These are phyloP conservation scores for Seriola quinqueradiata DNA, from an alignment of 2,113 vertebrate species.

Conservation along the genomic window DNA sequence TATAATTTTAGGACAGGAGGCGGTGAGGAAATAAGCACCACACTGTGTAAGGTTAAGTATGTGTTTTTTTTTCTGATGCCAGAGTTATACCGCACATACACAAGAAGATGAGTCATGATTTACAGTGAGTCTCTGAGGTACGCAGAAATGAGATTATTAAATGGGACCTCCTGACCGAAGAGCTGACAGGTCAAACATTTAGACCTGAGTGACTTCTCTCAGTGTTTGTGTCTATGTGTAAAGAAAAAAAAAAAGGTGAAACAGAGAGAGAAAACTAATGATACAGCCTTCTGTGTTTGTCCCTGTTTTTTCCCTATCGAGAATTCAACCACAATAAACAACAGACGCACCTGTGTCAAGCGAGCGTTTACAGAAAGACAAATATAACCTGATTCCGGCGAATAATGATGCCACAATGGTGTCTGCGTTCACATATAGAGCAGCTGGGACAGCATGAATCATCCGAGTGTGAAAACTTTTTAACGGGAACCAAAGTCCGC, in stretches of 20 bases:
- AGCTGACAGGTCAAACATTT: slow-evolving; percentile 31
- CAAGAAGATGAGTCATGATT: slow-evolving; percentile 23
- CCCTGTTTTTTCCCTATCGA: slow-evolving; percentile 44
- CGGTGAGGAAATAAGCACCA: background rate
- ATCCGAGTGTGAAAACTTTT: slow-evolving; percentile 62
- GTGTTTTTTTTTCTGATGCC: background rate
- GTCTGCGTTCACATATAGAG: slow-evolving; percentile 49
- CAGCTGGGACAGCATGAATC: slow-evolving; percentile 70
- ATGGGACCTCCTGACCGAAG: slow-evolving; percentile 4
- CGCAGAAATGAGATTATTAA: slow-evolving; percentile 31
- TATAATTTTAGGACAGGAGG: slow-evolving; percentile 12
- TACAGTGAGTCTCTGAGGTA: background rate
- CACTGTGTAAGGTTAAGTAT: background rate
- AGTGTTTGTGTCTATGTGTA: slow-evolving; percentile 11
- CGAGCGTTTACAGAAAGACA: slow-evolving; percentile 46
- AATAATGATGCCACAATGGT: slow-evolving; percentile 64
- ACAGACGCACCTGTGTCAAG: slow-evolving; percentile 58
- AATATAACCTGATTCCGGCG: slow-evolving; percentile 47
- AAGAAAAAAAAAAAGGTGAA: background rate
- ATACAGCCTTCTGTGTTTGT: slow-evolving; percentile 44
- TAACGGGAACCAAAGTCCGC: slow-evolving; percentile 59
- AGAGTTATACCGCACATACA: background rate
- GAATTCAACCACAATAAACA: slow-evolving; percentile 63
- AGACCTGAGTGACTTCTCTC: background rate
- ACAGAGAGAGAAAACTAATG: slow-evolving; percentile 27